Evolutionary conservation across 2,113 vertebrate species (phyloP).

Genomic region (Pleuronectes platessa): DNA sequence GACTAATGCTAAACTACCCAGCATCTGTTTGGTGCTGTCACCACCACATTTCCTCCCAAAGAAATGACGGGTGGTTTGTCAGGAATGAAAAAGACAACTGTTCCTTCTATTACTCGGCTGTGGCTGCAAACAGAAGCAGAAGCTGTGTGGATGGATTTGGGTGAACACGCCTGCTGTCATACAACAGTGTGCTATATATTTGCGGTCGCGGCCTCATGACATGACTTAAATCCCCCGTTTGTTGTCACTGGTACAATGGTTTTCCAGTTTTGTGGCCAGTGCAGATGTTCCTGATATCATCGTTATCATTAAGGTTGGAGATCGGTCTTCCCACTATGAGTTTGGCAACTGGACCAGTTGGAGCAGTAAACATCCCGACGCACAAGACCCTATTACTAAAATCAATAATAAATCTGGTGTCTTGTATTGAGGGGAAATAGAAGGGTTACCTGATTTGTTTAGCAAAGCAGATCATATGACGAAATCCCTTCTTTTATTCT

Average conservation of each 20-base stretch:
- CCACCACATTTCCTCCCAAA: conserved; percentile 38
- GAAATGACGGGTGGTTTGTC: conserved; percentile 46
- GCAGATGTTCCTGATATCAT: conserved; percentile 8
- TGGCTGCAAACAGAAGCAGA: conserved; percentile 21
- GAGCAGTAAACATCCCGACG: background rate
- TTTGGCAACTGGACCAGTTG: background rate
- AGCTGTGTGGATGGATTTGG: conserved; percentile 21
- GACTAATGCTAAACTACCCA: conserved; percentile 69
- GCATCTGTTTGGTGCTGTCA: conserved; percentile 69
- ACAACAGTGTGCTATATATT: conserved; percentile 18
- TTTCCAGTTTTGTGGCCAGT: background rate
- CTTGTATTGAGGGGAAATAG: background rate
- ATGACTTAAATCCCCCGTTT: background rate
- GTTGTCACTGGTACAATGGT: conserved; percentile 3
- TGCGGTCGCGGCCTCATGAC: conserved; percentile 1
- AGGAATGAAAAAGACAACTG: conserved; percentile 43
- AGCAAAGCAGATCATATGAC: background rate
- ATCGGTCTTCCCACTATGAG: background rate
- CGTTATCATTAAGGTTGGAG: background rate
- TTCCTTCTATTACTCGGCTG: conserved; percentile 46
- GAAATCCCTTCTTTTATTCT: background rate
- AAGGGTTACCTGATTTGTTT: background rate
- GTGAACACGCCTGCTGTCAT: background rate
- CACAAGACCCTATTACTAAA: background rate
- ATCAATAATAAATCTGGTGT: background rate